These are phyloP conservation scores for Galbula dea DNA, from an alignment of 2,113 vertebrate species.

Conservation along the genomic window DNA sequence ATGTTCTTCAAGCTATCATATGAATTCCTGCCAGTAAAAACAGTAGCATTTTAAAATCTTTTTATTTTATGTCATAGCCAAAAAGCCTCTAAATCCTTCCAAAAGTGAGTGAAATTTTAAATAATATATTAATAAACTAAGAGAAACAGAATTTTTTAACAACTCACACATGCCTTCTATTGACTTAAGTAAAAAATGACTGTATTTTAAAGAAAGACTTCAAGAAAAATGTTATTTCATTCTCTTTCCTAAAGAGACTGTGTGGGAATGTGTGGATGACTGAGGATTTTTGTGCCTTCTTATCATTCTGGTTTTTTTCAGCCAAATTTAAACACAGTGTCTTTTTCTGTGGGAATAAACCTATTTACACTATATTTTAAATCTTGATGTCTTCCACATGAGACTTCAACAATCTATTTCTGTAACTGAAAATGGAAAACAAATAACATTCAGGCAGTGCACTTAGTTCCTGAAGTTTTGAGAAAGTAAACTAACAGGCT, in stretches of 20 bases:
- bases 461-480: neutral
- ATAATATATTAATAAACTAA: neutral
- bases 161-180: neutral
- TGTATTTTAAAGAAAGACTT: neutral
- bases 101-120: neutral
- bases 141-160: neutral
- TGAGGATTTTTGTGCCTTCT: neutral
- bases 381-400: neutral
- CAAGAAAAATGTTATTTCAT: neutral
- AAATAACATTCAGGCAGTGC: neutral
- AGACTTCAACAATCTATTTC: neutral
- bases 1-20: neutral
- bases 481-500: conserved; percentile 19
- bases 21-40: neutral
- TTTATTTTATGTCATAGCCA: neutral
- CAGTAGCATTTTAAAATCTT: too few species aligned
- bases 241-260: neutral
- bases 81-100: neutral
- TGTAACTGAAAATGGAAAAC: neutral
- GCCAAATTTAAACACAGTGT: neutral
- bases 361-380: neutral
- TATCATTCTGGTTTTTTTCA: neutral
- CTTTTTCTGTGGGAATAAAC: neutral
- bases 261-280: neutral
- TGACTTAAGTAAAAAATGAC: neutral